Evolutionary conservation across 2,113 vertebrate genomes (phyloP).

Genomic region (Mustelus asterias): DNA sequence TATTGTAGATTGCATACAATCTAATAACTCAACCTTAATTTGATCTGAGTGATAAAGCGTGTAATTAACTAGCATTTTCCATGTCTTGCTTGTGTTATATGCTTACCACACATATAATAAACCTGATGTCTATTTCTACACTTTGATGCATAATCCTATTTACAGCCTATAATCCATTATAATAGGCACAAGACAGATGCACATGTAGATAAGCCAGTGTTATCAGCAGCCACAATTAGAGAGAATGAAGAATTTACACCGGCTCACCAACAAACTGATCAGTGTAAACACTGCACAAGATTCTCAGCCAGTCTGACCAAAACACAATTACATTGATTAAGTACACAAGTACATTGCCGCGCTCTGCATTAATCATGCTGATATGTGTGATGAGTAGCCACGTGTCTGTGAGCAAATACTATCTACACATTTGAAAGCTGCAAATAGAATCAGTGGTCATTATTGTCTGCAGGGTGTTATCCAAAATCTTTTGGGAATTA

Average conservation of each 20-base stretch:
- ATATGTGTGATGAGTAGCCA: neutral
- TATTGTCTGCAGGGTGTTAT: neutral
- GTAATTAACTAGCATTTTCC: slow-evolving; percentile 14
- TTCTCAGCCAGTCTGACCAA: neutral
- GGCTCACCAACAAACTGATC: neutral
- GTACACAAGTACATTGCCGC: neutral
- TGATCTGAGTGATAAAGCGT: neutral
- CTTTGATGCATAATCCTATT: neutral
- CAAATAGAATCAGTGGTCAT: neutral
- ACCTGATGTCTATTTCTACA: neutral
- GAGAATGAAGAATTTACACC: neutral
- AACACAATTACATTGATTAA: neutral
- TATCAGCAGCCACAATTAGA: neutral
- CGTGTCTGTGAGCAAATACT: neutral
- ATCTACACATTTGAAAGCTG: neutral
- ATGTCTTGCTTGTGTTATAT: neutral
- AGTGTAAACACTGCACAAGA: neutral
- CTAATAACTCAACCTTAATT: slow-evolving; percentile 10
- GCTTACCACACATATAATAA: neutral
- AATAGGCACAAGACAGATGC: neutral
- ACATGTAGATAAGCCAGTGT: neutral
- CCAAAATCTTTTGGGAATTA: neutral
- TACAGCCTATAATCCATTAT: neutral
- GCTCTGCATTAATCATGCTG: neutral
- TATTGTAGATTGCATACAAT: neutral